These are phyloP conservation scores for Squalus acanthias DNA, from an alignment of 2,797 vertebrate species.

Conservation along the genomic window DNA sequence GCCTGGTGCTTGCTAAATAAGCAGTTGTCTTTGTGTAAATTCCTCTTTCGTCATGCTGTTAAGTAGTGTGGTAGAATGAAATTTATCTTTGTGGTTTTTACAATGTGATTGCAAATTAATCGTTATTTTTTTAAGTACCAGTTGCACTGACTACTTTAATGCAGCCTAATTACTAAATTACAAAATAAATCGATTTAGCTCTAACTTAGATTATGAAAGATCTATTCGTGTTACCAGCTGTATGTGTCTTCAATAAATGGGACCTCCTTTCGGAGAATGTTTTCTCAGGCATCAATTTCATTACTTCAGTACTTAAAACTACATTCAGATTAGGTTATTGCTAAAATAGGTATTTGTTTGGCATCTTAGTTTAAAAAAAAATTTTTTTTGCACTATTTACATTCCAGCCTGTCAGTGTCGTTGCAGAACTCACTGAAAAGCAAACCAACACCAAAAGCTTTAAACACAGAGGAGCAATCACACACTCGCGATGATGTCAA, in stretches of 20 bases:
- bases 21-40: not conserved
- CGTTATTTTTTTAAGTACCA: not conserved
- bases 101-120: not conserved
- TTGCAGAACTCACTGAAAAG: too few species aligned
- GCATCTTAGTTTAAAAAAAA: not conserved
- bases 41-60: not conserved
- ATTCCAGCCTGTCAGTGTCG: not conserved
- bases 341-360: not conserved
- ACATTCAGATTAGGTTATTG: not conserved
- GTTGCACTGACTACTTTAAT: not conserved
- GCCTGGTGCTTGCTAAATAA: not conserved
- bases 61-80: not conserved
- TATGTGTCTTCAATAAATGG: not conserved
- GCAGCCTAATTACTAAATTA: not conserved
- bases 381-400: not conserved
- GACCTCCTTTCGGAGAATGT: not conserved
- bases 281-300: not conserved
- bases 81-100: not conserved
- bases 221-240: not conserved
- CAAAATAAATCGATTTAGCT: not conserved
- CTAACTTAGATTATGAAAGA: not conserved
- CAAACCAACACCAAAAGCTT: too few species aligned
- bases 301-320: not conserved
- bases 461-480: too few species aligned
- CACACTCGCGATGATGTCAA: not conserved